These are phyloP conservation scores for Acanthosepion lycidas DNA, from an alignment of 2,888 invertebrate species.

Conservation along the genomic window DNA sequence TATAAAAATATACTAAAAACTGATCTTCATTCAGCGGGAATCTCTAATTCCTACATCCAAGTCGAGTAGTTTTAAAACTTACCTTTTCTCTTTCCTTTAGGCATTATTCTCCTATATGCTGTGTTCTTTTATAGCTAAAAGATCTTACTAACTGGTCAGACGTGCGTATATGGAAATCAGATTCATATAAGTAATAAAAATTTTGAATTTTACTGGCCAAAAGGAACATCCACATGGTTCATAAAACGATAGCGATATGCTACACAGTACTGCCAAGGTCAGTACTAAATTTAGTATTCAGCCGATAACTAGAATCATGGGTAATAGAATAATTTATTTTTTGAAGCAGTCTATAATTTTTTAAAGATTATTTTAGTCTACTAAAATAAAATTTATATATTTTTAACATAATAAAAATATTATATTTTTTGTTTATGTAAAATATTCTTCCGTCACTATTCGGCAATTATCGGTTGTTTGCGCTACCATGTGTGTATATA, in stretches of 20 bases:
- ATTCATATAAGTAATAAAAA: conserved; percentile 48
- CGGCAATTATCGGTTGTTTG: neutral
- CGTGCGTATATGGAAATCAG: conserved; percentile 48
- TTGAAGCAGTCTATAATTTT: neutral
- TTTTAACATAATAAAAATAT: neutral
- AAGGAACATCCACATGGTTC: conserved; percentile 47
- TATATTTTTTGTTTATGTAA: neutral
- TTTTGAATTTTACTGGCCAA: conserved; percentile 43
- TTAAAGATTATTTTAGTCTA: neutral
- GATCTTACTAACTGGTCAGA: conserved; percentile 47
- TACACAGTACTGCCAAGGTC: conserved; percentile 44
- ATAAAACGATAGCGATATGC: conserved; percentile 34
- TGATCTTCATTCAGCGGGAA: neutral
- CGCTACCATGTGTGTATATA: neutral
- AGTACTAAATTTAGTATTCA: neutral
- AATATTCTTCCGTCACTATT: neutral
- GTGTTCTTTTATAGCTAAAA: conserved; percentile 39
- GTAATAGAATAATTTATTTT: neutral
- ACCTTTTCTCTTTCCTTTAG: conserved; percentile 43
- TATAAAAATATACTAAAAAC: neutral
- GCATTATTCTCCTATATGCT: conserved; percentile 46
- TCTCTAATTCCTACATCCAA: neutral
- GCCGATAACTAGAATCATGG: neutral
- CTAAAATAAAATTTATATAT: neutral
- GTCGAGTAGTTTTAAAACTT: neutral